Evolutionary conservation across 2,888 invertebrate genomes (phyloP), one percentile per base, ranked within the genome.

Genomic region (Nomada goodeniana): DNA sequence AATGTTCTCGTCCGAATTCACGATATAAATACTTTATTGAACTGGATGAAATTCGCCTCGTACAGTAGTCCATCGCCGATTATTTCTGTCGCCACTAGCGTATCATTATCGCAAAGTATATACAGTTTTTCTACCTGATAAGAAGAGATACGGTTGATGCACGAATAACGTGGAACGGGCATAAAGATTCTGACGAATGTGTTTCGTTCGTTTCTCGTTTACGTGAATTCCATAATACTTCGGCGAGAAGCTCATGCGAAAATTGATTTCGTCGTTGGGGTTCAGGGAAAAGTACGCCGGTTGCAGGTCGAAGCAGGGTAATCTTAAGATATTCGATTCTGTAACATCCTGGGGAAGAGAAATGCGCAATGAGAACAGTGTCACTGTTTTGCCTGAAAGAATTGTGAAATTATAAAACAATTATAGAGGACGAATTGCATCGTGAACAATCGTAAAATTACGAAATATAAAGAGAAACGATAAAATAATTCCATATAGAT

Each of bases 31-130:
- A 87, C 88, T 57, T 86, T 68, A 59, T 76, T 77, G 69, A 91
- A 81, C 70, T 78, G 69, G 52, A 91, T 81, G 20, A 87, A 88
- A 52, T 83, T 69, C 23, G 88, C 86, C 26, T 93, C 91, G 81
- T 94, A 94, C 50, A 91, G 83, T 2, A 94, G 76, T 20, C 94
- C 94, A 83, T 95, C 94, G 1, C 94, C 95, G 29, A 94, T 89
- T 53, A 95, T 85, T 81, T 94, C 94, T 3, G 94, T 86, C 63
- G 91, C 89, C 72, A 93, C 87, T 44, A 92, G 89, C 0, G 92
- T 89, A 63, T 93, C 92, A 86, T 94, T 95, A 83, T 94, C 93
- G 73, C 94, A 94, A 18, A 94, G 85, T 26, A 94, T 76, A 73
- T 91, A 93, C 15, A 94, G 79, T 64, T 93, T 94, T 82, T 94